Conservation (phyloP, 2,888 invertebrate genomes). For the Agrochola lychnidis region DNA sequence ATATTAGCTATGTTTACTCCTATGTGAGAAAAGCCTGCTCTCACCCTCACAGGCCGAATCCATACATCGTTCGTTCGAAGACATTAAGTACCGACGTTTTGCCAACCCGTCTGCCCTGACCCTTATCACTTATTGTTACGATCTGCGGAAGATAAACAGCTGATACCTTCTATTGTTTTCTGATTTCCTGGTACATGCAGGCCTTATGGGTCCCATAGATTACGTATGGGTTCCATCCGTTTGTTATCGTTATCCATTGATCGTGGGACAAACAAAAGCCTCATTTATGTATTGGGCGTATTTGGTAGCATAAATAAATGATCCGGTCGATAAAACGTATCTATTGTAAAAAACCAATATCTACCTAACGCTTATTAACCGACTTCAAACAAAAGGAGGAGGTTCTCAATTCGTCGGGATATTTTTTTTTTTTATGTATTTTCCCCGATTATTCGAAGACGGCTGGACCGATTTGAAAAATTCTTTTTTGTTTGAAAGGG, state of each 20-base stretch:
- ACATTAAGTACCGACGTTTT: slow-evolving; percentile 59
- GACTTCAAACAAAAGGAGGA: too few species aligned
- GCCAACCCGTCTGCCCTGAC: slow-evolving; percentile 53
- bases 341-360: neutral
- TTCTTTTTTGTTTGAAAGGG: too few species aligned
- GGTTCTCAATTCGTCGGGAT: too few species aligned
- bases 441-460: too few species aligned
- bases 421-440: too few species aligned
- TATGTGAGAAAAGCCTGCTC: slow-evolving; percentile 30
- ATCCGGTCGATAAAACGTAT: neutral
- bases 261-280: slow-evolving; percentile 1
- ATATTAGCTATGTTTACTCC: neutral
- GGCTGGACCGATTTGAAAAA: too few species aligned
- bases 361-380: too few species aligned
- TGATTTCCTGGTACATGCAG: slow-evolving; percentile 58
- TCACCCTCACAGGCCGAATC: slow-evolving; percentile 29
- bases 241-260: slow-evolving; percentile 36
- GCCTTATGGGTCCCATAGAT: slow-evolving; percentile 12
- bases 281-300: neutral
- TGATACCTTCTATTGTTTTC: slow-evolving; percentile 57
- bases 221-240: slow-evolving; percentile 16
- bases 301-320: neutral
- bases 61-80: slow-evolving; percentile 48
- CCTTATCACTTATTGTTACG: slow-evolving; percentile 65
- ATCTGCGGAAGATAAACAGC: slow-evolving; percentile 57